Percentiles rank a stretch among this genome's conserved stretches.
These are phyloP conservation scores for Lutjanus erythropterus DNA, from an alignment of 2,113 vertebrate species.

Conservation along the genomic window DNA sequence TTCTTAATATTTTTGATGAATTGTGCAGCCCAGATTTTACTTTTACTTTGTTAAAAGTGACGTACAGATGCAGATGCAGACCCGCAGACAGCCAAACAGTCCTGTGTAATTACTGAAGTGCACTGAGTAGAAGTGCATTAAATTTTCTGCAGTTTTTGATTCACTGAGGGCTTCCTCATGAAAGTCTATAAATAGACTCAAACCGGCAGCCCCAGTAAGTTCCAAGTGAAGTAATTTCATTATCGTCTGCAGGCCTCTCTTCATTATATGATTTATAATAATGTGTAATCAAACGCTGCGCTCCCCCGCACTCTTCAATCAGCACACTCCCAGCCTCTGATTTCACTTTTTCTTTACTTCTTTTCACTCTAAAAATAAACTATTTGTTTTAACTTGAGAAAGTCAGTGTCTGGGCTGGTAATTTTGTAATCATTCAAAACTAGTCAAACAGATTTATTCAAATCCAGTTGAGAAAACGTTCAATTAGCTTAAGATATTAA, in stretches of 20 bases:
- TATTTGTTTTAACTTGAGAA: too few relatives aligned
- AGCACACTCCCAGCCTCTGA: neutral
- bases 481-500: too few relatives aligned
- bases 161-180: neutral
- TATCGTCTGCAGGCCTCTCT: constrained; percentile 2
- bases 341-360: neutral
- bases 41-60: neutral
- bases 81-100: neutral
- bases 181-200: constrained; percentile 25
- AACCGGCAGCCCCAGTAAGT: neutral
- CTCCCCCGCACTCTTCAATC: constrained; percentile 14
- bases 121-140: neutral
- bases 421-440: too few relatives aligned
- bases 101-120: neutral
- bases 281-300: constrained; percentile 4
- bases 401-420: too few relatives aligned
- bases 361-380: too few relatives aligned
- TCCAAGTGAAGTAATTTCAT: constrained; percentile 13
- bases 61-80: neutral
- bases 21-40: too few relatives aligned
- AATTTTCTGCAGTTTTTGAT: neutral
- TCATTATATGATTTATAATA: constrained; percentile 18
- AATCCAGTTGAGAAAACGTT: too few relatives aligned
- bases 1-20: too few relatives aligned
- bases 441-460: too few relatives aligned